Conservation (phyloP, 1,140 invertebrate species). For the Pissodes strobi region DNA sequence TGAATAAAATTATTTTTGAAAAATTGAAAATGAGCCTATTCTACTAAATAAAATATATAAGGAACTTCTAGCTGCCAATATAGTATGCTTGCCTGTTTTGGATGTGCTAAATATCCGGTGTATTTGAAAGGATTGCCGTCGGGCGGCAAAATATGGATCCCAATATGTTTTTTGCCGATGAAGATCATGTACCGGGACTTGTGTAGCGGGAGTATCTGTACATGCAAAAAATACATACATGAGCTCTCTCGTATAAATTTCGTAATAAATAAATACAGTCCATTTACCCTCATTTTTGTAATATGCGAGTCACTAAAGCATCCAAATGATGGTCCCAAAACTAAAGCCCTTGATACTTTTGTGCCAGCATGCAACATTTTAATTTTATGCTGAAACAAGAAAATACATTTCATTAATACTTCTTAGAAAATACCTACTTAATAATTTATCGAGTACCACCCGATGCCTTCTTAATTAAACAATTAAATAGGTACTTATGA, state of each 20-base stretch:
- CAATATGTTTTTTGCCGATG: constrained; percentile 67
- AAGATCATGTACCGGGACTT: constrained; percentile 63
- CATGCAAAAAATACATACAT: too few species aligned
- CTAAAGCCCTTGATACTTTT: constrained; percentile 65
- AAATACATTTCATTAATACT: too few species aligned
- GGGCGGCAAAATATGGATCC: constrained; percentile 68
- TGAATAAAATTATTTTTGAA: too few species aligned
- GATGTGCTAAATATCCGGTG: constrained; percentile 68
- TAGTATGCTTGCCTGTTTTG: constrained; percentile 57
- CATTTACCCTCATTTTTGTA: constrained; percentile 59
- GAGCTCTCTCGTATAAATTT: background rate
- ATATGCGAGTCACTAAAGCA: constrained; percentile 58
- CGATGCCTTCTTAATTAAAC: too few species aligned
- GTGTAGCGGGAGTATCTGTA: constrained; percentile 50
- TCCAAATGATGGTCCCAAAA: constrained; percentile 68
- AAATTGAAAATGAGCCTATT: background rate
- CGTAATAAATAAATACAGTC: constrained; percentile 10
- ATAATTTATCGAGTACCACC: too few species aligned
- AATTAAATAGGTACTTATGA: too few species aligned
- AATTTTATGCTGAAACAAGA: constrained; percentile 71
- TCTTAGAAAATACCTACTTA: too few species aligned
- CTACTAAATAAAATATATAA: constrained; percentile 3
- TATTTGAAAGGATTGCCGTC: constrained; percentile 76
- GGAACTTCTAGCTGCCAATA: too few species aligned
- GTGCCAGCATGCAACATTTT: constrained; percentile 67